Conservation (phyloP, 1,140 invertebrate species). For the Stenopsyche tienmushanensis region DNA sequence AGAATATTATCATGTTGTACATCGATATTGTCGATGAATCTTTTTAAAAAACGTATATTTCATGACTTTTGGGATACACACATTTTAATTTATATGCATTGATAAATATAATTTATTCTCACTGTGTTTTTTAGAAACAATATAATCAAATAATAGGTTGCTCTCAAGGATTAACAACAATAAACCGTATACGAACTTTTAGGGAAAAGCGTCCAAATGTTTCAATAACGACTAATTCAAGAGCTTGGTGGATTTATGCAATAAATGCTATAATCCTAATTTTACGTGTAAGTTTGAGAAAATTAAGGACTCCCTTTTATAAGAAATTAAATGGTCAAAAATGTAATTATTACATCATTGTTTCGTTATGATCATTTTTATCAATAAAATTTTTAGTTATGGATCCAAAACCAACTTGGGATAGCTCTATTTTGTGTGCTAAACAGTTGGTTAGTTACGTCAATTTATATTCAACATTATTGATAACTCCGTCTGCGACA, state of each 20-base stretch:
- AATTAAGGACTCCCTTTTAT: too few relatives aligned
- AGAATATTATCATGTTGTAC: background rate
- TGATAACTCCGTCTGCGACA: slow-evolving; percentile 66
- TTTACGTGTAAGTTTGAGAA: slow-evolving; percentile 48
- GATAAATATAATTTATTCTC: too few relatives aligned
- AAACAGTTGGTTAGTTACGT: slow-evolving; percentile 77
- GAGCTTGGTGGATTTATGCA: slow-evolving; percentile 89
- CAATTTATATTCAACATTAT: slow-evolving; percentile 62
- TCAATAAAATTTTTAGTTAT: too few relatives aligned
- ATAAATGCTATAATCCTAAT: slow-evolving; percentile 64
- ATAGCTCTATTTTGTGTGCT: slow-evolving; percentile 63
- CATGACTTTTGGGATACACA: too few relatives aligned
- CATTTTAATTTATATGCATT: too few relatives aligned
- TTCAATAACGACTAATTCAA: slow-evolving; percentile 62
- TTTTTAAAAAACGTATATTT: too few relatives aligned
- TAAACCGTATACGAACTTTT: slow-evolving; percentile 62
- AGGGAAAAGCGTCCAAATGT: slow-evolving; percentile 65
- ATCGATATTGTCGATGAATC: slow-evolving; percentile 15
- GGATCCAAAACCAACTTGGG: slow-evolving; percentile 61
- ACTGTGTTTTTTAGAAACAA: slow-evolving; percentile 66
- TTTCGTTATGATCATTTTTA: too few relatives aligned
- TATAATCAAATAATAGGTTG: slow-evolving; percentile 76
- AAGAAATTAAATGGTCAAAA: background rate
- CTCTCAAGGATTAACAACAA: slow-evolving; percentile 63
- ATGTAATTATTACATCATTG: too few relatives aligned